phyloP scores from a whole-genome alignment of 2,797 vertebrate genomes.

The Diglossa cyanea region DNA sequence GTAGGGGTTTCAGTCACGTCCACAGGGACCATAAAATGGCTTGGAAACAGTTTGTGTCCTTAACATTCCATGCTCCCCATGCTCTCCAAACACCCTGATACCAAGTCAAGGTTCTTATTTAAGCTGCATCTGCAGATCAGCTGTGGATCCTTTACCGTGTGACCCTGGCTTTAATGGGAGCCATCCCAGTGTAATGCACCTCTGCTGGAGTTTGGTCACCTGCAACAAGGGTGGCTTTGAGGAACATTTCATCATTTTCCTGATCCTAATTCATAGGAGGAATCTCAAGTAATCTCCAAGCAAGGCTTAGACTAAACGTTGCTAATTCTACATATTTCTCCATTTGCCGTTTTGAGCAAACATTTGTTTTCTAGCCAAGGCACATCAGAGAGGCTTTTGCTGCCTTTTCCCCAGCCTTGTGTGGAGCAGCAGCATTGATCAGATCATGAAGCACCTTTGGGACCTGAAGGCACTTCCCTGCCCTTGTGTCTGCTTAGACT shows the following conservation, averaged over 20 bases:
- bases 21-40: not conserved
- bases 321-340: not conserved
- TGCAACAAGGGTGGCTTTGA: not conserved
- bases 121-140: not conserved
- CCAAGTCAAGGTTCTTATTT: not conserved
- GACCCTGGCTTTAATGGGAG: fast-evolving
- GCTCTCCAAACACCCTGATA: not conserved
- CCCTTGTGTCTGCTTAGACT: not conserved
- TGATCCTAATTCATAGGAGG: not conserved
- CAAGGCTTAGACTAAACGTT: not conserved
- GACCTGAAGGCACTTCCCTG: not conserved
- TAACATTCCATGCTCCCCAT: not conserved
- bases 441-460: not conserved
- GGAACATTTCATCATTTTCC: not conserved
- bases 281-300: not conserved
- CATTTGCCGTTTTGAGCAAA: not conserved
- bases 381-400: not conserved
- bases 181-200: not conserved
- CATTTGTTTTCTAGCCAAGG: not conserved
- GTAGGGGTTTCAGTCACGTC: not conserved
- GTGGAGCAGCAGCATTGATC: not conserved
- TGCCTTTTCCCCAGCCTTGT: not conserved
- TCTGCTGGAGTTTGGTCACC: not conserved
- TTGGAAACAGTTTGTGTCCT: not conserved
- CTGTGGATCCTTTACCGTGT: not conserved